phyloP scores from a whole-genome alignment of 2,797 vertebrate genomes.

The Ctenosaura bakeri region DNA sequence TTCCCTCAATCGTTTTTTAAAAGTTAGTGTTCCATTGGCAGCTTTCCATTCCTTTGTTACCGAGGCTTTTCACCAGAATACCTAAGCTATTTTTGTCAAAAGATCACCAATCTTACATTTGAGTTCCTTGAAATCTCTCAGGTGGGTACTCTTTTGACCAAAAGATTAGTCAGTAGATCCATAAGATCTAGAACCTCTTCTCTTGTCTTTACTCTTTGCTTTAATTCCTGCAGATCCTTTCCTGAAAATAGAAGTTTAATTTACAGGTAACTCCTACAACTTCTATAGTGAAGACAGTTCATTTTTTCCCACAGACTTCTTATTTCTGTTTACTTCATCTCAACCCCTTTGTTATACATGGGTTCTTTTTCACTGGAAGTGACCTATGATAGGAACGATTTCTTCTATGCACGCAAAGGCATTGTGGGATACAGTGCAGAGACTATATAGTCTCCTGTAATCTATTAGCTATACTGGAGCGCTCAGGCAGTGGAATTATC shows the following conservation, averaged over 20 bases:
- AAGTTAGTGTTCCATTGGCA: not conserved
- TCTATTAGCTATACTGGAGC: not conserved
- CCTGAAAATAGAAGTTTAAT: not conserved
- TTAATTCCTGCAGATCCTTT: not conserved
- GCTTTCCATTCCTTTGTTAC: not conserved
- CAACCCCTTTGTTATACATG: not conserved
- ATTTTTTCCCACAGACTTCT: not conserved
- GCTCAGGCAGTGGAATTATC: not conserved
- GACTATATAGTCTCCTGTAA: not conserved
- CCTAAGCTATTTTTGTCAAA: not conserved
- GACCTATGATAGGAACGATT: not conserved
- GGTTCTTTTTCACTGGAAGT: not conserved
- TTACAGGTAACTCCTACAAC: not conserved
- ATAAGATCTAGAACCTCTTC: not conserved
- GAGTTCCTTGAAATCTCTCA: slow-evolving; percentile 1
- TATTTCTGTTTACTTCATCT: not conserved
- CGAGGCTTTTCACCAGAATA: not conserved
- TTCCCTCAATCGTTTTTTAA: not conserved
- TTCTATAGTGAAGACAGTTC: slow-evolving; percentile 2
- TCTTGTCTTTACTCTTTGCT: not conserved
- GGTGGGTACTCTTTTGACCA: not conserved
- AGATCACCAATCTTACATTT: not conserved
- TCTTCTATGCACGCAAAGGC: not conserved
- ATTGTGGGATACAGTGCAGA: not conserved
- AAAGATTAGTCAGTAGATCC: not conserved